Percentiles rank a stretch among this genome's conserved stretches.
These are phyloP conservation scores for Drosophila auraria DNA, from an alignment of 1,140 invertebrate genomes.

Conservation along the genomic window DNA sequence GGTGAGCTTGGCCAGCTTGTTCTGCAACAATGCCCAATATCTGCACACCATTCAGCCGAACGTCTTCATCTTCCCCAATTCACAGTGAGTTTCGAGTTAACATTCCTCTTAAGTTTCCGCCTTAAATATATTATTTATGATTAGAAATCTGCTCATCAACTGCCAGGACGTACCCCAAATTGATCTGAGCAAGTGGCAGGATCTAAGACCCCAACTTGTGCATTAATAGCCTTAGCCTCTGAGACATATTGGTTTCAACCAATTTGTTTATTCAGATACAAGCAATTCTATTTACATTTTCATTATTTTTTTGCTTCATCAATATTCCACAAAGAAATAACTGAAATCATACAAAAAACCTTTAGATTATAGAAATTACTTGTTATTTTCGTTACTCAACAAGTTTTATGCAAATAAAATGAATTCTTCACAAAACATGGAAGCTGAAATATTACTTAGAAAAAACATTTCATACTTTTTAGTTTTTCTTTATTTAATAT, in stretches of 20 bases:
- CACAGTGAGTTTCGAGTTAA: slow-evolving; percentile 46
- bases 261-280: slow-evolving; percentile 21
- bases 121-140: neutral
- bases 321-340: neutral
- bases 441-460: too few relatives aligned
- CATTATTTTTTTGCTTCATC: neutral
- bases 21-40: slow-evolving; percentile 94
- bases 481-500: slow-evolving; percentile 11
- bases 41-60: slow-evolving; percentile 90
- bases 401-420: slow-evolving; percentile 3
- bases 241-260: slow-evolving; percentile 5
- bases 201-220: slow-evolving; percentile 49
- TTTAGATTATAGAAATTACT: neutral
- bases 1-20: slow-evolving; percentile 90
- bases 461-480: too few relatives aligned
- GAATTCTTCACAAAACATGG: neutral
- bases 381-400: neutral
- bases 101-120: neutral
- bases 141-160: slow-evolving; percentile 85
- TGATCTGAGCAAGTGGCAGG: slow-evolving; percentile 89
- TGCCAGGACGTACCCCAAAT: slow-evolving; percentile 88
- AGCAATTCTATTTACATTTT: slow-evolving; percentile 7
- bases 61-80: slow-evolving; percentile 86
- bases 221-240: slow-evolving; percentile 20
- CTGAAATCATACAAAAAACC: neutral